Conservation (phyloP, 2,113 vertebrate species). For the Amblyornis subalaris region DNA sequence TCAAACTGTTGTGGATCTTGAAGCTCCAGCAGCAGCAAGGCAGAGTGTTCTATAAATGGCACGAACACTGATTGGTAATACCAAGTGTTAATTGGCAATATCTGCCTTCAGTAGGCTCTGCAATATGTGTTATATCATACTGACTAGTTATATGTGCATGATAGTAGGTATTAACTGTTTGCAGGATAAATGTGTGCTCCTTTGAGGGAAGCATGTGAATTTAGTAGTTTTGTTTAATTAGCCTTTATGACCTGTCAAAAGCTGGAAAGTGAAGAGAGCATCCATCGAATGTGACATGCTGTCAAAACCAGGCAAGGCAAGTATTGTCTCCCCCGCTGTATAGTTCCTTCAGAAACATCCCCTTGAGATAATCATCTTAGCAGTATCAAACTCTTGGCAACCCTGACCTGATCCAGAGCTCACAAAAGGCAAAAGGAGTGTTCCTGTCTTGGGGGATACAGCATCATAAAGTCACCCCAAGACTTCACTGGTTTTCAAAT, state of each 20-base stretch:
- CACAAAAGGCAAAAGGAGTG: neutral
- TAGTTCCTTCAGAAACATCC: constrained; percentile 17
- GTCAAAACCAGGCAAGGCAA: constrained; percentile 65
- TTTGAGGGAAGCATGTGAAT: constrained; percentile 51
- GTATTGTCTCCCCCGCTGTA: neutral
- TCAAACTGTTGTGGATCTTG: neutral
- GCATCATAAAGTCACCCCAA: neutral
- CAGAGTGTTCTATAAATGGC: constrained; percentile 52
- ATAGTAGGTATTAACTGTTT: constrained; percentile 64
- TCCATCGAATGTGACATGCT: constrained; percentile 62
- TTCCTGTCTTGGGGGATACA: neutral
- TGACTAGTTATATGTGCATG: constrained; percentile 48
- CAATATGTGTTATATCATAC: constrained; percentile 61
- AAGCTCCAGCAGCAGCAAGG: constrained; percentile 22
- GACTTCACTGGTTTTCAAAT: neutral
- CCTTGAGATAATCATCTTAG: constrained; percentile 56
- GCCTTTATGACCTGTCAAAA: constrained; percentile 67
- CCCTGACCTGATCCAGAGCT: neutral
- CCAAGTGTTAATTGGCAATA: constrained; percentile 72
- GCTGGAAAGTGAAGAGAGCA: constrained; percentile 36
- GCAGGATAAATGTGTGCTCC: constrained; percentile 34
- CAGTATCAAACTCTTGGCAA: constrained; percentile 35
- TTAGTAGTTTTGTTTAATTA: constrained; percentile 66
- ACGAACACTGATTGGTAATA: constrained; percentile 52
- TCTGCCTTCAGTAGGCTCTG: constrained; percentile 61